Base-by-base conservation (phyloP, 2,888 invertebrate genomes). In the Drosophila meridionalis region DNA sequence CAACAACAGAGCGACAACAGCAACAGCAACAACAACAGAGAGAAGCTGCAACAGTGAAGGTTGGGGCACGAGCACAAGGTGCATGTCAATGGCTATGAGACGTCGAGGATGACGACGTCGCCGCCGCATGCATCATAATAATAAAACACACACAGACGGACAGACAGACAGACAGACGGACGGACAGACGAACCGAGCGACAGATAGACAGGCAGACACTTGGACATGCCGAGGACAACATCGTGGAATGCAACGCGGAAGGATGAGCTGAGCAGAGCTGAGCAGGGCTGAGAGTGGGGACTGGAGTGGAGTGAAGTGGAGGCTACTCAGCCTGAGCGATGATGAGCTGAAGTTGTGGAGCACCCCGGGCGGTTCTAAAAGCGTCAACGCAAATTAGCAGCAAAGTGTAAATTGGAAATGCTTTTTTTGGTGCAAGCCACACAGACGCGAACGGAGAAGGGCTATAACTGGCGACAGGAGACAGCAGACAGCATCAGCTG, bases 391-490 rank as follows among this genome's bases (percentile, higher is more conserved):
- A 87, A 88, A 88, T 88, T 90, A 88, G 88, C 89, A 87, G 83
- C 87, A 83, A 90, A 90, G 88, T 88, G 90, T 87, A 90, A 88
- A 88, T 88, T 88, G 89, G 87, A 81, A 89, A 83, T 89, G 88
- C 90, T 86, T 86, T 86, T 84, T 86, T 87, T 86, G 90, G 85
- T 89, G 88, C 86, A 89, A 82, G 77, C 62, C 87, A 78, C 83
- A 85, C 73, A 82, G 40, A 62, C 30, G n/a, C 40, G 53, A 40
- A 38, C 26, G 38, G n/a, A 38, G 8, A 45, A 14, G 14, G 11
- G 40, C 40, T 4, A 14, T 14, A 6, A 40, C 47, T 9, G 43
- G 34, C 43, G 20, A 43, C 42, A 58, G 45, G 40, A 59, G 57
- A 0, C 12, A 48, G 55, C 30, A 52, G 34, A 7, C 30, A 7